Conservation (phyloP, 2,797 vertebrate genomes). For the Enteromius trimaculatus region DNA sequence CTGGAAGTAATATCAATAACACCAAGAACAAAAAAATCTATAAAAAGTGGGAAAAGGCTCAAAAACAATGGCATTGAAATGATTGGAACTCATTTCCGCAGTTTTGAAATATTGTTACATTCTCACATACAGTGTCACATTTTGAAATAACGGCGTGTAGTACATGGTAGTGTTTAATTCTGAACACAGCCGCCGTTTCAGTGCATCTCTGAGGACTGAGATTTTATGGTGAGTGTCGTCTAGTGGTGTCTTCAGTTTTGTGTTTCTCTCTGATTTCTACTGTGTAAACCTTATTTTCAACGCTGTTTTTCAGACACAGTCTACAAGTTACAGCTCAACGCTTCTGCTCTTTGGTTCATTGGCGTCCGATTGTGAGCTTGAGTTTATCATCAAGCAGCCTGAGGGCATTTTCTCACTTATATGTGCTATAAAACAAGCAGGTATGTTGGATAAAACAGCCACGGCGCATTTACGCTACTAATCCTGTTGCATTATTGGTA, state of each 20-base stretch:
- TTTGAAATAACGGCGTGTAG: neutral
- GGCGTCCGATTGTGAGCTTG: neutral
- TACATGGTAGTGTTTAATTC: neutral
- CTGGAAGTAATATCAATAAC: neutral
- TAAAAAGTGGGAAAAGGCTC: too few relatives aligned
- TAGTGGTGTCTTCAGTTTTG: neutral
- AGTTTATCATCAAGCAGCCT: neutral
- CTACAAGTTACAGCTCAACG: constrained; percentile 14
- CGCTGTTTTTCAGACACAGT: neutral
- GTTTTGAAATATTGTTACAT: neutral
- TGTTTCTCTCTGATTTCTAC: neutral
- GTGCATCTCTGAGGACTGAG: constrained; percentile 13
- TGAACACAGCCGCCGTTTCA: neutral
- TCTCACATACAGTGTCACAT: neutral
- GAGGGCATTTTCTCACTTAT: neutral
- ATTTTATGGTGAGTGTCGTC: neutral
- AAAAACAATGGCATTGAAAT: too few relatives aligned
- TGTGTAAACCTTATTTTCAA: constrained; percentile 21
- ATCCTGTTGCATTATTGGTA: constrained; percentile 1
- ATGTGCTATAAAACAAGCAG: neutral
- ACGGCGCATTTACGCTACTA: neutral
- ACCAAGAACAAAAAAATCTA: neutral
- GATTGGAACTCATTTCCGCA: neutral
- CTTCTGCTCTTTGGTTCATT: constrained; percentile 40
- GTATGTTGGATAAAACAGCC: neutral